These are phyloP conservation scores for Asteroscopus sphinx DNA, from an alignment of 2,888 invertebrate species.

Conservation along the genomic window DNA sequence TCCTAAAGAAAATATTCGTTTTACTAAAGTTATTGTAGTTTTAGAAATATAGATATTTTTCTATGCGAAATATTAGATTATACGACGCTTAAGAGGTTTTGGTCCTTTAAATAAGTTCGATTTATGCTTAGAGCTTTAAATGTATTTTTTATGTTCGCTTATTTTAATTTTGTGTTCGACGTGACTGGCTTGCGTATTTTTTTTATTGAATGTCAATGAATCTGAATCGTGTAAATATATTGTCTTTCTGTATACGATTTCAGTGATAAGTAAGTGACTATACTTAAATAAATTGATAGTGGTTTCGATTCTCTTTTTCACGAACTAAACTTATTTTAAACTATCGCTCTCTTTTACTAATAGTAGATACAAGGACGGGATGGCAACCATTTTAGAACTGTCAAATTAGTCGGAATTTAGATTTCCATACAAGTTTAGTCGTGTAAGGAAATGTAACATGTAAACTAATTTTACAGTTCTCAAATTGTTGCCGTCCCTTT, in stretches of 20 bases:
- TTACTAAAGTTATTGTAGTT: slow-evolving; percentile 69
- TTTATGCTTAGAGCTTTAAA: slow-evolving; percentile 52
- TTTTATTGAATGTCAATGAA: neutral
- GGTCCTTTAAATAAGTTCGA: slow-evolving; percentile 61
- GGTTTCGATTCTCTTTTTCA: too few species aligned
- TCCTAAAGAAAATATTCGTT: slow-evolving; percentile 75
- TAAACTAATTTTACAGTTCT: too few species aligned
- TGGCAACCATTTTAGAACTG: too few species aligned
- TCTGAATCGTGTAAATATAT: slow-evolving; percentile 21
- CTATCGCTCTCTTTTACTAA: too few species aligned
- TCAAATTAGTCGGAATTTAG: too few species aligned
- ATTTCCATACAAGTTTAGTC: too few species aligned
- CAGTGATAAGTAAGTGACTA: neutral
- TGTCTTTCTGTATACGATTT: slow-evolving; percentile 23
- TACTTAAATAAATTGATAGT: neutral
- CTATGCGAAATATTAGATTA: slow-evolving; percentile 69
- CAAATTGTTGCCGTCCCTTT: too few species aligned
- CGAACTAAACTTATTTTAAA: too few species aligned
- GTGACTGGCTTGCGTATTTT: slow-evolving; percentile 30
- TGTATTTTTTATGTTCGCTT: slow-evolving; percentile 28
- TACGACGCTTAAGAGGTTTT: slow-evolving; percentile 78
- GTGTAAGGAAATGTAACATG: too few species aligned
- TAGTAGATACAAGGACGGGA: too few species aligned
- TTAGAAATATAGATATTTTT: slow-evolving; percentile 76
- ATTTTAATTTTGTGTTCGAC: slow-evolving; percentile 31